Evolutionary conservation across 2,797 vertebrate species (phyloP), one percentile per base, ranked within the genome.

Genomic region (Karalla daura): DNA sequence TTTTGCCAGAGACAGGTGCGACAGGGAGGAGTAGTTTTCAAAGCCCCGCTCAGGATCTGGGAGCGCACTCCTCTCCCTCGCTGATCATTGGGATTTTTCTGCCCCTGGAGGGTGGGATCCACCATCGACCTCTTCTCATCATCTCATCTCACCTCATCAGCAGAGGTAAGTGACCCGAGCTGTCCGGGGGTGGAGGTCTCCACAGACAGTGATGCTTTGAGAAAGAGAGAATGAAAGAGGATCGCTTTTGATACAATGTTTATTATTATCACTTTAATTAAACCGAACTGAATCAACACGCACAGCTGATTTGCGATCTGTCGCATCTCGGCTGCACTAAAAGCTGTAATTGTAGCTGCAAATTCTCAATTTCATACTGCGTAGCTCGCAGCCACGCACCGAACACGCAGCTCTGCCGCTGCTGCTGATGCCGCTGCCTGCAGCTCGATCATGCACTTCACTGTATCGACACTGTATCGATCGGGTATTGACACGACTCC

Each of bases 1-100:
- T 87, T 85, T 88, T 81, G 61, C 74, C 86, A 85, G 85, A 90
- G 93, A 94, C 94, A 95, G 93, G 94, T 94, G 94, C 93, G 92
- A 89, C 81, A 70, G 81, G 86, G 89, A 87, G 86, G 89, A 91
- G 91, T 89, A 91, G 88, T 91, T 92, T 77, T 37, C 88, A 77
- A 83, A 86, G 77, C 73, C 63, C 78, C 5, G 7, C 79, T 44
- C 84, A 21, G 81, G 85, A 88, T 86, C 78, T 66, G 76, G 65
- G 47, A 47, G 69, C 78, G 77, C 83, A 55, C 80, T 72, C 66
- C 64, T 44, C 60, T 65, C 70, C 37, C 62, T n/a, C 69, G 74
- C 71, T 58, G 70, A 70, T 49, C 76, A 72, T 52, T 61, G 70
- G 80, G 81, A 86, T 87, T 90, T 89, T 86, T 87, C 75, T 77